Base-by-base conservation (phyloP, 2,113 vertebrate species). In the Channa argus region DNA sequence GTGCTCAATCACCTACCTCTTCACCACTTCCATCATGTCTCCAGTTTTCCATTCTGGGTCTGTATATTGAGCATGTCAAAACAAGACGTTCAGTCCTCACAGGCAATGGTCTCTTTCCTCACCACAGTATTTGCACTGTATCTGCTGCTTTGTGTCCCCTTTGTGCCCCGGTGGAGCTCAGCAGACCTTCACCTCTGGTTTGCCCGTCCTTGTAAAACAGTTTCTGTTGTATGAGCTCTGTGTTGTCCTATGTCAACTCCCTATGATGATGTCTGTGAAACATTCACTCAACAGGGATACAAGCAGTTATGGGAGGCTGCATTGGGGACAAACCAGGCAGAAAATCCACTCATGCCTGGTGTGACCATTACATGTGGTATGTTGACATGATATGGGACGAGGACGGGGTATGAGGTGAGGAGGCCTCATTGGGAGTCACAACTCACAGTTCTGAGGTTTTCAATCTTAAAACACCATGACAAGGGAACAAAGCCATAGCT, bases 311-410 rank as follows among this genome's bases (percentile, higher is more conserved):
- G 86, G 86, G 74, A 89, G 82, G 84, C 80, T 45, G 66, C 61
- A 88, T 90, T 92, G 64, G 76, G 80, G 83, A 68, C 77, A 88
- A 93, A 75, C 84, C 92, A 91, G 87, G 84, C 92, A 92, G 90
- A 92, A 94, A 89, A 93, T 93, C 89, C 87, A 84, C 85, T 91
- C 80, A 80, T 89, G 68, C 59, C 71, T 55, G 62, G 61, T 86
- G 77, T 87, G 85, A 85, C 86, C 86, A 87, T 88, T 91, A 88
- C 69, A 87, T 62, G 52, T 60, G 82, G 71, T 80, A 54, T 76
- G 50, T 50, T 83, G 87, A 85, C 79, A 69, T 78, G 82, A 85
- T 67, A 77, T 47, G 39, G 59, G 63, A 70, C 65, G 58, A 24
- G 58, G 66, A 61, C 71, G 68, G 66, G 66, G 83, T 74, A 72